Conservation (phyloP, 1,140 invertebrate genomes). For the Proctacanthus coquilletti region DNA sequence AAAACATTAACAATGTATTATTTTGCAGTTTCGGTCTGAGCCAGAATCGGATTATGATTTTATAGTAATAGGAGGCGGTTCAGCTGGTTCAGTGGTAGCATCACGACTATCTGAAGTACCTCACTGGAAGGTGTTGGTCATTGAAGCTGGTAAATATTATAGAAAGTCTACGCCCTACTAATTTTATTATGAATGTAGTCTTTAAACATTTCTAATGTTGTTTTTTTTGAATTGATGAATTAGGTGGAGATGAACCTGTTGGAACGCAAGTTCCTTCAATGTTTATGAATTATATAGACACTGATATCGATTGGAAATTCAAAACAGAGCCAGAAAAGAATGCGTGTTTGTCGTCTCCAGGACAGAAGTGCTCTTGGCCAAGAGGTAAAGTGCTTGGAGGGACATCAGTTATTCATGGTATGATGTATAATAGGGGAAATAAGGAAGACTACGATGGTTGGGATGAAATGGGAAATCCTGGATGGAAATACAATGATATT, state of each 20-base stretch:
- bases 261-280: constrained; percentile 71
- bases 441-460: constrained; percentile 81
- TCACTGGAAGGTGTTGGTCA: constrained; percentile 58
- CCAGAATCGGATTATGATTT: constrained; percentile 63
- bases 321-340: constrained; percentile 71
- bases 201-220: too few species aligned
- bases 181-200: too few species aligned
- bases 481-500: constrained; percentile 83
- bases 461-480: constrained; percentile 68
- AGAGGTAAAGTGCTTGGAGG: constrained; percentile 79
- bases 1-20: constrained; percentile 1
- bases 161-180: too few species aligned
- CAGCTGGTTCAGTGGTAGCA: constrained; percentile 67
- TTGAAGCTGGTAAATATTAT: constrained; percentile 68
- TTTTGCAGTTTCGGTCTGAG: constrained; percentile 35
- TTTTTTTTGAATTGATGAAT: constrained; percentile 2
- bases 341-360: constrained; percentile 60
- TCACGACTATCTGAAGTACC: constrained; percentile 63
- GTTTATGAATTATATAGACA: constrained; percentile 68
- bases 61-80: constrained; percentile 76
- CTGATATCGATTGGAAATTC: constrained; percentile 75
- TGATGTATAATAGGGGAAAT: constrained; percentile 92
- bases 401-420: constrained; percentile 88
- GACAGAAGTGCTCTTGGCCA: constrained; percentile 64
- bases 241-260: constrained; percentile 61